Conservation (phyloP, 2,888 invertebrate species). For the Camponotus fellah region DNA sequence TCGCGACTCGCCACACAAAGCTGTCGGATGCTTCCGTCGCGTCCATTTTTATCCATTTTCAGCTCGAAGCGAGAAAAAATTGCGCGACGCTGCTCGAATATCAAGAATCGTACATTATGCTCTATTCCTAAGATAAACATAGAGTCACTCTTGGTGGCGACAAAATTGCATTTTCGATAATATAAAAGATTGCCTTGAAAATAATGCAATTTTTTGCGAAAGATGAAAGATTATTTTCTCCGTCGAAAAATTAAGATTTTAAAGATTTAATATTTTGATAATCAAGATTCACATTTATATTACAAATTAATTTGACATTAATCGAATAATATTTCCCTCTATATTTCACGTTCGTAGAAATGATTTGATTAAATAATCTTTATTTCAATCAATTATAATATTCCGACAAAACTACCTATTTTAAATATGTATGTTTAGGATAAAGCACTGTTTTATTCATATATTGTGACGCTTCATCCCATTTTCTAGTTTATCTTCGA, state of each 20-base stretch:
- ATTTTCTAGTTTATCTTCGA: not conserved
- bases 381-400: not conserved
- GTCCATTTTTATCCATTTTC: slow-evolving; percentile 61
- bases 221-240: not conserved
- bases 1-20: slow-evolving; percentile 48
- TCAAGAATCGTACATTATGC: slow-evolving; percentile 45
- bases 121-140: slow-evolving; percentile 46
- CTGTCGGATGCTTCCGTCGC: slow-evolving; percentile 40
- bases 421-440: not conserved
- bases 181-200: slow-evolving; percentile 3
- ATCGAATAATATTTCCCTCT: not conserved
- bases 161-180: slow-evolving; percentile 23
- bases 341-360: not conserved
- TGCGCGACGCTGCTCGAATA: slow-evolving; percentile 36
- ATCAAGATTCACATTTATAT: not conserved
- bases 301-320: not conserved
- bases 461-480: not conserved
- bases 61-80: slow-evolving; percentile 48
- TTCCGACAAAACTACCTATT: not conserved
- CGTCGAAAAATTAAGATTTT: not conserved
- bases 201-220: not conserved
- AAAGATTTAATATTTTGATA: not conserved
- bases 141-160: not conserved
- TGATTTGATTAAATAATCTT: not conserved
- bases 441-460: not conserved